Conservation (phyloP, 2,888 invertebrate genomes). For the Rhorus exstirpatorius region DNA sequence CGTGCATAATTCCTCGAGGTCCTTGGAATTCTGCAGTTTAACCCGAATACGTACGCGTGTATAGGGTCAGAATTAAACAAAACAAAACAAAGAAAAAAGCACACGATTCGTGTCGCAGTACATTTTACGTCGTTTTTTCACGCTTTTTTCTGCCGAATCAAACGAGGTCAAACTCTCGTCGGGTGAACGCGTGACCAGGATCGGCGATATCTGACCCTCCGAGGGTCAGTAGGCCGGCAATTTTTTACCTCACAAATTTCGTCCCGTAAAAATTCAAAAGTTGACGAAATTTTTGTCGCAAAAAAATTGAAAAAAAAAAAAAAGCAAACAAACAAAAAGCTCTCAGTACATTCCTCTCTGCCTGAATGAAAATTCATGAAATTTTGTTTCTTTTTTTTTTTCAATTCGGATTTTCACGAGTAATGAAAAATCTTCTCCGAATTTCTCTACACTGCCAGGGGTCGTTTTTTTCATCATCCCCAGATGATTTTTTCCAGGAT, state of each 20-base stretch:
- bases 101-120: constrained; percentile 13
- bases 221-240: constrained; percentile 54
- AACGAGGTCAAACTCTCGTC: constrained; percentile 24
- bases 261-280: background rate
- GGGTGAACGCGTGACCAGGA: constrained; percentile 31
- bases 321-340: no score
- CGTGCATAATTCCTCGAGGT: constrained; percentile 60
- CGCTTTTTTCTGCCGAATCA: background rate
- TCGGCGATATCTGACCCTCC: constrained; percentile 36
- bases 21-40: constrained; percentile 57
- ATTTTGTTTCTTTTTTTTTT: no score
- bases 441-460: no score
- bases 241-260: constrained; percentile 18
- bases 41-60: background rate
- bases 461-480: no score
- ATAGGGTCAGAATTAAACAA: background rate
- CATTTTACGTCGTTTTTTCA: constrained; percentile 5
- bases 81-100: background rate
- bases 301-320: no score
- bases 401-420: no score
- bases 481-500: no score
- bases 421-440: no score
- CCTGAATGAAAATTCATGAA: no score
- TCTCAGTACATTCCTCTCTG: no score
- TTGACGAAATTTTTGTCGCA: background rate